Evolutionary conservation across 2,888 invertebrate species (phyloP).

Genomic region (Aradus depressus): DNA sequence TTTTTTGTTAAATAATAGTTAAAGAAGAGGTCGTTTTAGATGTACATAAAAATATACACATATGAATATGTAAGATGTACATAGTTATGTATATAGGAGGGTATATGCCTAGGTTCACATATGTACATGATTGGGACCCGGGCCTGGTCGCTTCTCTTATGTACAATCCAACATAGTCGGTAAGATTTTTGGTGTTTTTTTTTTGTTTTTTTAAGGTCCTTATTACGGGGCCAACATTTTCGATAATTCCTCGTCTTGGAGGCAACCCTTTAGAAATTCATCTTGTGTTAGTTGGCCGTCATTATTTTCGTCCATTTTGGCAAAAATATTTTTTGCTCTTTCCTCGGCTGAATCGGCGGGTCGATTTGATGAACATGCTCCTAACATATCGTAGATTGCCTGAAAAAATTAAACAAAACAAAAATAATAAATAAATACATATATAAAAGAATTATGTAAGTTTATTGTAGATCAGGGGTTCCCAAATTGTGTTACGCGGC

Average conservation of each 20-base stretch:
- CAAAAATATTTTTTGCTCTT: slow-evolving; percentile 96
- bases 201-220: slow-evolving; percentile 15
- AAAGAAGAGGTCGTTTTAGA: too few relatives aligned
- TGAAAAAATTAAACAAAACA: slow-evolving; percentile 40
- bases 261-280: slow-evolving; percentile 94
- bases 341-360: slow-evolving; percentile 95
- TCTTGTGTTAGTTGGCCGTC: slow-evolving; percentile 97
- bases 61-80: too few relatives aligned
- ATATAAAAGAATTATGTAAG: neutral
- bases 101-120: too few relatives aligned
- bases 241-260: slow-evolving; percentile 89
- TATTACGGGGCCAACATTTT: slow-evolving; percentile 84
- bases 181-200: slow-evolving; percentile 9
- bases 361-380: slow-evolving; percentile 88
- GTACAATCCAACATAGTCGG: too few relatives aligned
- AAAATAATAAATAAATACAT: neutral
- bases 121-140: slow-evolving; percentile 16
- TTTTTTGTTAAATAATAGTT: too few relatives aligned
- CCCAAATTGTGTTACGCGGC: too few relatives aligned
- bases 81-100: too few relatives aligned
- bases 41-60: too few relatives aligned
- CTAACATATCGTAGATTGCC: slow-evolving; percentile 99
- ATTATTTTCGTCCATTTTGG: slow-evolving; percentile 98
- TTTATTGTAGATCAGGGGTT: neutral
- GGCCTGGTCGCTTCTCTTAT: too few relatives aligned